Evolutionary conservation across 1,140 invertebrate genomes (phyloP), one percentile per base, ranked within the genome.

Genomic region (Bombus soroeensis): DNA sequence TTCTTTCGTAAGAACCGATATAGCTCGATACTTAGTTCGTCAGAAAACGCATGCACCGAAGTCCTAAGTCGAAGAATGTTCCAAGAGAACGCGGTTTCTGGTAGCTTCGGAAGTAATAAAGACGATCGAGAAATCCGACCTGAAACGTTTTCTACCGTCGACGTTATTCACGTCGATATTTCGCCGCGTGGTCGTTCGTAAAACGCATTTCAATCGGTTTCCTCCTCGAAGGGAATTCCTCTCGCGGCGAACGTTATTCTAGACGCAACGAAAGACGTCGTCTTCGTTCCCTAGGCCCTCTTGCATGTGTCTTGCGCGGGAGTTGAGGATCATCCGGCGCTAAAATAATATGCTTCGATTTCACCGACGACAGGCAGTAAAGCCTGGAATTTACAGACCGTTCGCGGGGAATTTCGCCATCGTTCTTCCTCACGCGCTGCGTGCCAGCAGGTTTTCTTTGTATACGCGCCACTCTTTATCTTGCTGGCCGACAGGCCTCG

Each of bases 341-440:
- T 72, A 82, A 85, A 87, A 85, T 87, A 85, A 87, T 85, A 79
- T 73, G 81, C 86, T 79, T 66, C 81, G 86, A 87, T 84, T 87
- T 87, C 81, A 34, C 81, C 81, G 84, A 74, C 84, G 78, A 86
- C 84, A 82, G 75, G 78, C 79, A 81, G 66, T 81, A 86, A 81
- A 81, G 78, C 5, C 59, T 22, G 74, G 83, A 85, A 85, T 79
- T 72, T 79, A 84, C 83, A 53, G 47, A 79, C 64, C 39, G 82
- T 68, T 32, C 47, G 37, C 74, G n/a, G 34, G 37, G 82, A 78
- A 83, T 83, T 78, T 78, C 74, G 64, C 74, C 82, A 83, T 83
- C 82, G 82, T 78, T 83, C 82, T 78, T 83, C 82, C 66, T 83
- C 82, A 68, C 82, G 82, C 82, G 82, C 28, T 78, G 82, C 82